Evolutionary conservation across 2,797 vertebrate species (phyloP).

Genomic region (Melanotaenia nigrans): DNA sequence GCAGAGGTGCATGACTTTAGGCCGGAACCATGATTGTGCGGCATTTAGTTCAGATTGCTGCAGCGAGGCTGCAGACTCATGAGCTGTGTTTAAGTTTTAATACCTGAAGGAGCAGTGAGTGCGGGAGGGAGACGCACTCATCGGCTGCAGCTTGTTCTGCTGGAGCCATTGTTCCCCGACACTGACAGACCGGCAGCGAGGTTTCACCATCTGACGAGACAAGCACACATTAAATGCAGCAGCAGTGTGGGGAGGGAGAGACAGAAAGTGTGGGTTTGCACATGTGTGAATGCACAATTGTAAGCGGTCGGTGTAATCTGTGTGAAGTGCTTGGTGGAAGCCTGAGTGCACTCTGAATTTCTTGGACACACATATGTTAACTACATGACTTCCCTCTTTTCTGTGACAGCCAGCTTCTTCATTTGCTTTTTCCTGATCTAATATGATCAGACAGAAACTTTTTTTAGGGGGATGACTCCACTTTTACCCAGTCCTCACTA

Average conservation of each 20-base stretch:
- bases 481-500: not conserved
- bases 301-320: not conserved
- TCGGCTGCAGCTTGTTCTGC: conserved; percentile 87
- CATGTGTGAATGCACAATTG: not conserved
- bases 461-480: not conserved
- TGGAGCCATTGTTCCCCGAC: conserved; percentile 91
- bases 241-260: not conserved
- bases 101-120: conserved; percentile 88
- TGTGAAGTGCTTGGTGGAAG: not conserved
- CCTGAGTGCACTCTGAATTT: not conserved
- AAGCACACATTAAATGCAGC: conserved; percentile 1
- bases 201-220: conserved; percentile 72
- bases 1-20: not conserved
- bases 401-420: not conserved
- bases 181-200: conserved; percentile 91
- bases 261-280: not conserved
- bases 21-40: not conserved
- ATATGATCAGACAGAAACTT: not conserved
- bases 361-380: not conserved
- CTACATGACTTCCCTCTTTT: not conserved
- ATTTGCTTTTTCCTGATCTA: not conserved
- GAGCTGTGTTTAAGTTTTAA: not conserved
- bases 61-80: not conserved
- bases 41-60: not conserved
- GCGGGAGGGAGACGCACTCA: conserved; percentile 88